A percentile compares a stretch with the other conserved stretches of the same genome.
Conservation (phyloP, 2,888 invertebrate genomes). For the Stenotaenia linearis region DNA sequence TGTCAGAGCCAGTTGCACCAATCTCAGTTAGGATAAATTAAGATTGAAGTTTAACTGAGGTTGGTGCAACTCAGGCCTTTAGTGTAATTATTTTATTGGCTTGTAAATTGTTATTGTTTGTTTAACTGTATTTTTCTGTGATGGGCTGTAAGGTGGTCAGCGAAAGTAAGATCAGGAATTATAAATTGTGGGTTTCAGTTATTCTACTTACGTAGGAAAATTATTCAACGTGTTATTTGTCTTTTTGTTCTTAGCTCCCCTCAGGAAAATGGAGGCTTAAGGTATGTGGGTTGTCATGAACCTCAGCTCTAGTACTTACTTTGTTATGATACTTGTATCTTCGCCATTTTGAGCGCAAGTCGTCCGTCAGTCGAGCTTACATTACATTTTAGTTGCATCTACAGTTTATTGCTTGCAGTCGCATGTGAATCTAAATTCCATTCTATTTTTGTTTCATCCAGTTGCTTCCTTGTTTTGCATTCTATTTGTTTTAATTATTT, state of each 20-base stretch:
- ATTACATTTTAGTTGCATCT: background rate
- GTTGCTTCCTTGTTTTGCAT: background rate
- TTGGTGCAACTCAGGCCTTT: no score
- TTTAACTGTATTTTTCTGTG: no score
- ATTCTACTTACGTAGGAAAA: background rate
- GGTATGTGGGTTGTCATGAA: constrained; percentile 1
- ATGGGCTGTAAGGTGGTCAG: no score
- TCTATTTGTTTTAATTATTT: background rate
- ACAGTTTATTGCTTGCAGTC: background rate
- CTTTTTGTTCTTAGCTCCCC: constrained; percentile 28
- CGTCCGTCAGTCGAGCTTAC: background rate
- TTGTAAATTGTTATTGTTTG: background rate
- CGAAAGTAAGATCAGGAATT: background rate
- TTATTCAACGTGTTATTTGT: background rate
- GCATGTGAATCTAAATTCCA: background rate
- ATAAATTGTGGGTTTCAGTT: background rate
- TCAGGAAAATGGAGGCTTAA: constrained; percentile 29
- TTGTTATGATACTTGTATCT: background rate
- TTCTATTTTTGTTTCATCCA: background rate
- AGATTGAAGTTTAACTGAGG: no score
- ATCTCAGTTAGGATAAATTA: no score
- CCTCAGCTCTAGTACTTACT: background rate
- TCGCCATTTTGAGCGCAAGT: background rate
- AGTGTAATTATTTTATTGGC: no score
- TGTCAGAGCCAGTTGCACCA: no score